These are phyloP conservation scores for Aporrectodea caliginosa DNA, from an alignment of 1,140 invertebrate species.

Conservation along the genomic window DNA sequence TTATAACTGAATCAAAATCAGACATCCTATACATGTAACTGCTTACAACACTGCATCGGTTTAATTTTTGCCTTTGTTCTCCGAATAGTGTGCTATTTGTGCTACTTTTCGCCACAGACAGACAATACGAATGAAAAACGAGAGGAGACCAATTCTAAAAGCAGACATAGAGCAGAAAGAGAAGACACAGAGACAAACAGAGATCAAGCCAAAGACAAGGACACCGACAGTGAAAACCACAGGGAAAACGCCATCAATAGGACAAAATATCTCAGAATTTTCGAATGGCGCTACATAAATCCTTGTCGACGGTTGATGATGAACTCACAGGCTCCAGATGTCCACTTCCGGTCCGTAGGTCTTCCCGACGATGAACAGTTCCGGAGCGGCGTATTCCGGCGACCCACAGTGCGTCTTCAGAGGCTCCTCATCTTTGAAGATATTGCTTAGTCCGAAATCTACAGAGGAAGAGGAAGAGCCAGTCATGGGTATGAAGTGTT, in stretches of 20 bases:
- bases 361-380: slow-evolving; percentile 64
- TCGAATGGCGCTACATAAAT: slow-evolving; percentile 15
- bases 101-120: too few species aligned
- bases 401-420: slow-evolving; percentile 71
- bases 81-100: too few species aligned
- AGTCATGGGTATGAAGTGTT: too few species aligned
- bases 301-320: not conserved
- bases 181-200: not conserved
- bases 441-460: slow-evolving; percentile 72
- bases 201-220: not conserved
- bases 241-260: not conserved
- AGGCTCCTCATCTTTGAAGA: slow-evolving; percentile 59
- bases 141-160: slow-evolving; percentile 19
- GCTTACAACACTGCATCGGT: too few species aligned
- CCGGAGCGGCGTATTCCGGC: slow-evolving; percentile 71
- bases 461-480: slow-evolving; percentile 37
- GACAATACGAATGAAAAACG: too few species aligned
- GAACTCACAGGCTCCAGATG: slow-evolving; percentile 69
- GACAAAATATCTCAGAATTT: slow-evolving; percentile 11
- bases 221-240: not conserved
- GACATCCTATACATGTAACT: too few species aligned
- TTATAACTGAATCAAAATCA: too few species aligned
- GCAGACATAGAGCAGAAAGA: not conserved
- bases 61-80: too few species aligned
- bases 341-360: slow-evolving; percentile 70